Conservation (phyloP, 2,888 invertebrate genomes). For the Leucophora obtusa region DNA sequence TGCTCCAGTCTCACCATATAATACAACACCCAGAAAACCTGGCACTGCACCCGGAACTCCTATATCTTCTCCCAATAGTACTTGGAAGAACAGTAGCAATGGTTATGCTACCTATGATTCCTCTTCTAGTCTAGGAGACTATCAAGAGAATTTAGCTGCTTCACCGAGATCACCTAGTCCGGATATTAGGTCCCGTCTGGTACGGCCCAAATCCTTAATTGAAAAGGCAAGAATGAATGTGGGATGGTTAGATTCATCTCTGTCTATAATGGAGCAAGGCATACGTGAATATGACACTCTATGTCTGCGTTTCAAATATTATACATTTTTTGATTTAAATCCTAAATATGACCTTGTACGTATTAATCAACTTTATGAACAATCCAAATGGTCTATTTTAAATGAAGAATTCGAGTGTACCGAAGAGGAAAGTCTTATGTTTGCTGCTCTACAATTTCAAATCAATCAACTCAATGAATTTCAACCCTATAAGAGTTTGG, state of each 20-base stretch:
- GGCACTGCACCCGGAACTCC: slow-evolving; percentile 83
- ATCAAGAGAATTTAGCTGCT: slow-evolving; percentile 85
- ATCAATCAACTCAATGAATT: slow-evolving; percentile 86
- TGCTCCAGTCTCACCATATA: slow-evolving; percentile 75
- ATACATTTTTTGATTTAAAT: slow-evolving; percentile 97
- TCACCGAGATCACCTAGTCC: slow-evolving; percentile 90
- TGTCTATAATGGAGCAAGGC: slow-evolving; percentile 99
- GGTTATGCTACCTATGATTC: slow-evolving; percentile 78
- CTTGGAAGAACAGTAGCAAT: slow-evolving; percentile 76
- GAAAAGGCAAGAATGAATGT: slow-evolving; percentile 97
- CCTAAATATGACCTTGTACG: slow-evolving; percentile 96
- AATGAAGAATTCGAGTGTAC: slow-evolving; percentile 99
- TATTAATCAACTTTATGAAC: slow-evolving; percentile 99
- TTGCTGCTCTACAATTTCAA: slow-evolving; percentile 96
- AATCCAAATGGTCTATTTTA: slow-evolving; percentile 97
- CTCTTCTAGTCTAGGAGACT: slow-evolving; percentile 78
- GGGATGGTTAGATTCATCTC: slow-evolving; percentile 97
- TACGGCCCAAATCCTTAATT: slow-evolving; percentile 91
- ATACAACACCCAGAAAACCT: slow-evolving; percentile 71
- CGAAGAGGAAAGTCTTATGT: slow-evolving; percentile 98
- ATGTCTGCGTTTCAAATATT: slow-evolving; percentile 96
- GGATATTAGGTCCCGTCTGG: slow-evolving; percentile 87
- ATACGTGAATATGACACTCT: slow-evolving; percentile 95
- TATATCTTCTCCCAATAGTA: slow-evolving; percentile 85
- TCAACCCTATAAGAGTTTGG: slow-evolving; percentile 78